These are phyloP conservation scores for Scalopus aquaticus DNA, from an alignment of 2,113 vertebrate genomes.

Conservation along the genomic window DNA sequence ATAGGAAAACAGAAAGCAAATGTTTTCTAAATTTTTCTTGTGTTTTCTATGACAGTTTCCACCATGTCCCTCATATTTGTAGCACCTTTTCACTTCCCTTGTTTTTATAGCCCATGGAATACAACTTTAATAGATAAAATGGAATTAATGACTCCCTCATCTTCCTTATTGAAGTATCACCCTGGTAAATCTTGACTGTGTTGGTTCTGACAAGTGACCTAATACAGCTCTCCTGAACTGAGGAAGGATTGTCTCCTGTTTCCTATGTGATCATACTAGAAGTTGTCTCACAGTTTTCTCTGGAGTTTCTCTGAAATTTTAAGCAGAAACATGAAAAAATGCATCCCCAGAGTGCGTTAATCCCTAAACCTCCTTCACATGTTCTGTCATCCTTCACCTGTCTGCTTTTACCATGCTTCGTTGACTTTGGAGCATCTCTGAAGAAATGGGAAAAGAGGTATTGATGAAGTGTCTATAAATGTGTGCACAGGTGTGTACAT, in stretches of 20 bases:
- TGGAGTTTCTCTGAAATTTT: not conserved
- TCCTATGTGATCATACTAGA: not conserved
- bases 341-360: not conserved
- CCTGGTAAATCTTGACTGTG: not conserved
- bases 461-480: not conserved
- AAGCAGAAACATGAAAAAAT: not conserved
- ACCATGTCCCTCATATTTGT: too few species aligned
- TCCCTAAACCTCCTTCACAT: not conserved
- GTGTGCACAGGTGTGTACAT: fast-evolving
- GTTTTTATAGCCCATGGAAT: not conserved
- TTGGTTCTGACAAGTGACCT: not conserved
- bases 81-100: not conserved
- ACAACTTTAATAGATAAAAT: too few species aligned
- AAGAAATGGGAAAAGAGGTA: not conserved
- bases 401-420: not conserved
- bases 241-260: not conserved
- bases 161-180: not conserved
- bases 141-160: not conserved
- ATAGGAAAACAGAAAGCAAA: not conserved
- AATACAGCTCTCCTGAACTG: not conserved
- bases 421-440: not conserved
- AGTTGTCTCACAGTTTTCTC: not conserved
- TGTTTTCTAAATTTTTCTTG: not conserved
- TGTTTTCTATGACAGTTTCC: not conserved
- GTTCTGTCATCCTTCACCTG: not conserved